These are phyloP conservation scores for Propithecus coquereli DNA, from an alignment of 2,113 vertebrate species.

Conservation along the genomic window DNA sequence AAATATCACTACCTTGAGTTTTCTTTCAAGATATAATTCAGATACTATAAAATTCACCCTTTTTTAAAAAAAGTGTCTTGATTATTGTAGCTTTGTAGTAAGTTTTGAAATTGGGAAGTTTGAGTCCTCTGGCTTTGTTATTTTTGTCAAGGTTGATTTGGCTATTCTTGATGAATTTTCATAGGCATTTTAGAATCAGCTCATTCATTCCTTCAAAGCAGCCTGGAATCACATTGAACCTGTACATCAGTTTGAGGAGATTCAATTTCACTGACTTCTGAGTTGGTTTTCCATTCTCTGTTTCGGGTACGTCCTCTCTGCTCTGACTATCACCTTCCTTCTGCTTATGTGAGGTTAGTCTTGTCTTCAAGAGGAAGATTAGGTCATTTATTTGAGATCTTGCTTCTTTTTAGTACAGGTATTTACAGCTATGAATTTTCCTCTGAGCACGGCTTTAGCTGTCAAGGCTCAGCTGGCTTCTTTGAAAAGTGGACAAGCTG, in stretches of 20 bases:
- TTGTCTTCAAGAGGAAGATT: background rate
- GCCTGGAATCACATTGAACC: background rate
- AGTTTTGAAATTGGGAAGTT: background rate
- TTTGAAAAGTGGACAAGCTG: accelerated
- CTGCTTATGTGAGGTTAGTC: background rate
- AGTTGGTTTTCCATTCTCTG: background rate
- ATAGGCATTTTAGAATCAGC: background rate
- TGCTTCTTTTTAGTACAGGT: background rate
- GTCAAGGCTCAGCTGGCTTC: accelerated
- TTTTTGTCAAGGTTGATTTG: background rate
- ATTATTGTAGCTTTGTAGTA: background rate
- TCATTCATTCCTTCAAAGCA: background rate
- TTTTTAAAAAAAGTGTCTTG: background rate
- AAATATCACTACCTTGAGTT: background rate
- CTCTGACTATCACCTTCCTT: background rate
- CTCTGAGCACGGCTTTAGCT: accelerated
- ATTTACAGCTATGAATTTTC: background rate
- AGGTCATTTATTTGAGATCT: background rate
- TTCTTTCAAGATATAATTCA: background rate
- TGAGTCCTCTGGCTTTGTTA: too few relatives aligned
- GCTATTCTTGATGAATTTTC: background rate
- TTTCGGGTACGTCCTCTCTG: background rate
- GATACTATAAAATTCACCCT: background rate
- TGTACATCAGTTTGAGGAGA: too few relatives aligned
- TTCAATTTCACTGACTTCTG: background rate